phyloP scores from a whole-genome alignment of 2,113 vertebrate genomes.

The Gasterosteus nipponicus region DNA sequence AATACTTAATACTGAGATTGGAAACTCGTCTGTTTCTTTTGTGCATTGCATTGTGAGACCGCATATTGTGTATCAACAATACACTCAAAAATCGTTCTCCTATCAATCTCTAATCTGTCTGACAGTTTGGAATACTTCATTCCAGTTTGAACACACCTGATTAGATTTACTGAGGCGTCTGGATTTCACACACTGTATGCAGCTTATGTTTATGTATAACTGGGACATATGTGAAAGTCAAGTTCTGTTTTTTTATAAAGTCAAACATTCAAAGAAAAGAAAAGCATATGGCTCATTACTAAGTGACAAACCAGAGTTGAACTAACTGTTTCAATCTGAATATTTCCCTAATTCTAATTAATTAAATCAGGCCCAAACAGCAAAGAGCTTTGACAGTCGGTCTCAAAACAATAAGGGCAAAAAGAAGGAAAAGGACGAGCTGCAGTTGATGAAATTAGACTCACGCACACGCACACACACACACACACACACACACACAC shows the following conservation, averaged over 20 bases:
- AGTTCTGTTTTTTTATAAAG: neutral
- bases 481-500: constrained; percentile 27
- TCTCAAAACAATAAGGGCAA: constrained; percentile 18
- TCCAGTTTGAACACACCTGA: neutral
- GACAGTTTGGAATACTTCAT: neutral
- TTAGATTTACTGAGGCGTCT: neutral
- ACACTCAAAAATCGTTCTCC: neutral
- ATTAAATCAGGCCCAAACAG: constrained; percentile 15
- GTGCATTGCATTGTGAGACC: neutral
- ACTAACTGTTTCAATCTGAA: constrained; percentile 18
- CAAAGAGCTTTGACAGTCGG: neutral
- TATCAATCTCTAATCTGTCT: neutral
- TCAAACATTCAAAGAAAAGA: constrained; percentile 10
- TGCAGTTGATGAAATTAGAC: constrained; percentile 50
- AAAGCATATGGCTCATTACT: neutral
- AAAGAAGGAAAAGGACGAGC: constrained; percentile 19
- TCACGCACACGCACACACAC: constrained; percentile 7
- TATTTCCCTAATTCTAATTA: constrained; percentile 12
- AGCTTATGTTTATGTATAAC: constrained; percentile 7
- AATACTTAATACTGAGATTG: neutral
- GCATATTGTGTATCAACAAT: neutral
- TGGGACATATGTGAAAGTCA: neutral
- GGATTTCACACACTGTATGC: neutral
- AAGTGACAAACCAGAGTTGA: neutral
- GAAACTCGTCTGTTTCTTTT: neutral